Percentiles rank a stretch among this genome's conserved stretches.
These are phyloP conservation scores for Sphinx pinastri DNA, from an alignment of 2,888 invertebrate species.

Conservation along the genomic window DNA sequence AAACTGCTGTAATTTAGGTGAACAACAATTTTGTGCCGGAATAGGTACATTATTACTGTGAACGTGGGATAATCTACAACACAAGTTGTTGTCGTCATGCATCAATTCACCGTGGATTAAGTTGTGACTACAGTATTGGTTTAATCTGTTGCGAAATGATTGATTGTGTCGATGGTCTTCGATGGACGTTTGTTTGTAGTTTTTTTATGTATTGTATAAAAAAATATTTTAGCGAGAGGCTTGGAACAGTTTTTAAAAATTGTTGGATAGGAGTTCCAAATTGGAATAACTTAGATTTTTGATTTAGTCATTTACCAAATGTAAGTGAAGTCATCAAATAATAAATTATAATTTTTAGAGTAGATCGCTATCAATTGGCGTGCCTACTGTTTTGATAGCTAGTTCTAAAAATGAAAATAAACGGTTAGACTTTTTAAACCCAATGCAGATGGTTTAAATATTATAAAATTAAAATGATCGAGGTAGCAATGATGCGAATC, in stretches of 20 bases:
- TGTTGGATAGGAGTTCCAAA: neutral
- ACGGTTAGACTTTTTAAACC: neutral
- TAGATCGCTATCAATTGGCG: too few species aligned
- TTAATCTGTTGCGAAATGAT: conserved; percentile 11
- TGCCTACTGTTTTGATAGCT: too few species aligned
- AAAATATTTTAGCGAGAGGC: neutral
- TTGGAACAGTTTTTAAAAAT: neutral
- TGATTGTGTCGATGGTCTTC: neutral
- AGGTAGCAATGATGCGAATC: neutral
- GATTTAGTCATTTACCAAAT: too few species aligned
- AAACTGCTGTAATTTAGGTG: conserved; percentile 9
- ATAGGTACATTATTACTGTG: conserved; percentile 33
- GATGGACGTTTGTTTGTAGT: neutral
- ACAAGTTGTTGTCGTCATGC: conserved; percentile 16
- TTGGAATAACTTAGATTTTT: too few species aligned
- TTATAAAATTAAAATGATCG: neutral
- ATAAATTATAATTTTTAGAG: too few species aligned
- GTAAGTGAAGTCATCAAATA: too few species aligned
- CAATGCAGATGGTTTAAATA: neutral
- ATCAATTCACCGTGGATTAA: conserved; percentile 41
- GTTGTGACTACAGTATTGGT: conserved; percentile 19
- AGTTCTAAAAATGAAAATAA: too few species aligned
- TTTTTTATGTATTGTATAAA: neutral
- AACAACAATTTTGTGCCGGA: neutral
- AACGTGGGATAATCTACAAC: conserved; percentile 51